phyloP scores from a whole-genome alignment of 2,888 invertebrate species.

The Mayetiola destructor region DNA sequence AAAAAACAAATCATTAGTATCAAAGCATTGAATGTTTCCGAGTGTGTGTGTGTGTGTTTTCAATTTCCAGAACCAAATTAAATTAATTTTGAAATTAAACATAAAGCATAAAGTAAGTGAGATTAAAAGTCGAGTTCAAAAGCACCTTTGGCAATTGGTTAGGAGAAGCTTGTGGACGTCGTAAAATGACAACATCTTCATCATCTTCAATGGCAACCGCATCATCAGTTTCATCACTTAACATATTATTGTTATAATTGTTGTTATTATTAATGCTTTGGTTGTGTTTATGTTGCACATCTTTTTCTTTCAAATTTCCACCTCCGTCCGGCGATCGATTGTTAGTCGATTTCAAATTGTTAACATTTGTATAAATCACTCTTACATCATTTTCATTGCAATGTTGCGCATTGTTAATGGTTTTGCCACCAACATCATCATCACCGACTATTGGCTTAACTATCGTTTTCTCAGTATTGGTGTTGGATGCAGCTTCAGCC shows the following conservation, averaged over 20 bases:
- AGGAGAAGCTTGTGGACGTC: conserved; percentile 20
- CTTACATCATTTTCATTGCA: conserved; percentile 6
- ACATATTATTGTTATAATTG: conserved; percentile 15
- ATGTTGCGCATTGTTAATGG: too few relatives aligned
- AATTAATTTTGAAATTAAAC: not conserved
- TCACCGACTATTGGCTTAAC: too few relatives aligned
- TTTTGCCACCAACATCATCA: too few relatives aligned
- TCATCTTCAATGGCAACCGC: too few relatives aligned
- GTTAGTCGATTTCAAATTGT: not conserved
- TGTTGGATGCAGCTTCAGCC: not conserved
- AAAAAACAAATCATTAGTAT: not conserved
- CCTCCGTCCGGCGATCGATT: conserved; percentile 5
- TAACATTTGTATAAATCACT: conserved; percentile 8
- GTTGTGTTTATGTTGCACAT: not conserved
- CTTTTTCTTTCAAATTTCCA: conserved; percentile 6
- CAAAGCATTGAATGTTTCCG: too few relatives aligned
- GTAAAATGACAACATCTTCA: conserved; percentile 22
- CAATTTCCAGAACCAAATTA: too few relatives aligned
- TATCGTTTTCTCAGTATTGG: not conserved
- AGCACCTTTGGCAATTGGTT: conserved; percentile 22
- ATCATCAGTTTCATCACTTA: too few relatives aligned
- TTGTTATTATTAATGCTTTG: conserved; percentile 7
- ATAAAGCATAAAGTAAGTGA: not conserved
- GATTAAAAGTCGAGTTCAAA: conserved; percentile 14
- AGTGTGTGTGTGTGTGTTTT: too few relatives aligned